Conservation (phyloP, 2,797 vertebrate genomes). For the Apogon talboti region DNA sequence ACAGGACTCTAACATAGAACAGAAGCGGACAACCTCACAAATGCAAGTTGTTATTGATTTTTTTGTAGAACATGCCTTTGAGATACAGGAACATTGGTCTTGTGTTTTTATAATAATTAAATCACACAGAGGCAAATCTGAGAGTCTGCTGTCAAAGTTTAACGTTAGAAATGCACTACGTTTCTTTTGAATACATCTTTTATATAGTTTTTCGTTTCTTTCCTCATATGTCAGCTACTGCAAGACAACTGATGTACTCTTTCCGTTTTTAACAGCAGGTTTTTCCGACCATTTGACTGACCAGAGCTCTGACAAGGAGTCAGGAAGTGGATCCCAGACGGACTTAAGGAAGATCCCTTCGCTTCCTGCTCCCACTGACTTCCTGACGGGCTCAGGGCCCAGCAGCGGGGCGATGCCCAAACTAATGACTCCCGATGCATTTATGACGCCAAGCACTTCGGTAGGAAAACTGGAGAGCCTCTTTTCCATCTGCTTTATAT, state of each 20-base stretch:
- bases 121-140: too few relatives aligned
- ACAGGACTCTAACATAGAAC: too few relatives aligned
- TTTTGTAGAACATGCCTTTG: too few relatives aligned
- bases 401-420: slow-evolving; percentile 87
- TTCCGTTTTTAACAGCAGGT: slow-evolving; percentile 62
- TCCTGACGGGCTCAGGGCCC: slow-evolving; percentile 82
- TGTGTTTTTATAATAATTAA: neutral
- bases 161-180: neutral
- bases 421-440: slow-evolving; percentile 98
- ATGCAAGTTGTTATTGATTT: too few relatives aligned
- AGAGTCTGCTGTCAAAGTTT: too few relatives aligned
- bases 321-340: slow-evolving; percentile 88
- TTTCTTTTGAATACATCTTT: neutral
- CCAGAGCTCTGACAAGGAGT: slow-evolving; percentile 88
- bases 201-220: neutral
- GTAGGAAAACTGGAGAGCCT: slow-evolving; percentile 60
- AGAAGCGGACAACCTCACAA: too few relatives aligned
- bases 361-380: slow-evolving; percentile 90
- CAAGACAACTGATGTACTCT: neutral
- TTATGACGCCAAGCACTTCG: slow-evolving; percentile 95
- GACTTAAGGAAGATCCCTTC: slow-evolving; percentile 90
- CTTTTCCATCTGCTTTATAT: neutral
- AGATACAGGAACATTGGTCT: too few relatives aligned
- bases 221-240: neutral
- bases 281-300: slow-evolving; percentile 91